Base-by-base conservation (phyloP, 2,888 invertebrate genomes). In the Drosophila borborema region DNA sequence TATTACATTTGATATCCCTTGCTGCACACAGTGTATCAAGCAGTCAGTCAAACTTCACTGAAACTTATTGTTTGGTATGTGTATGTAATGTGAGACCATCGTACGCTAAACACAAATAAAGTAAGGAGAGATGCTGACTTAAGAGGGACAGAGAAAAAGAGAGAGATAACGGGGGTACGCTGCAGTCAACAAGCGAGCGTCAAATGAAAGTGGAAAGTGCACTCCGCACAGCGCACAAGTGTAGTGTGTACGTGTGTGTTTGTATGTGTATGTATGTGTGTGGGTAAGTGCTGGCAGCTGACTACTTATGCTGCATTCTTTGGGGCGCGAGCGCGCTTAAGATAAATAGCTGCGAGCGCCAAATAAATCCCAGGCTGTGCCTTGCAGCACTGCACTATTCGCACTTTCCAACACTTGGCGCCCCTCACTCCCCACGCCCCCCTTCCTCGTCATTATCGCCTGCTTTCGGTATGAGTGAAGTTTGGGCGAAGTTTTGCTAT, bases 201-300 rank as follows among this genome's bases (percentile, higher is more conserved):
- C 74, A 85, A 87, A 88, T 85, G 86, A 89, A 84, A 84, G 87
- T 89, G 83, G 80, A 85, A 89, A 85, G 88, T 88, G 90, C 85
- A 89, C 85, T 87, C 72, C 68, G 74, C 70, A 74, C 71, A 76
- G 28, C 28, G 62, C 45, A 77, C 51, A 62, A 72, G 60, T 68
- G 72, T 75, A 72, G 31, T 48, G n/a, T n/a, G 8, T 23, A 8
- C 40, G 14, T 41, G 20, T 31, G 28, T 49, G 28, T n/a, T n/a
- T 49, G 56, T 59, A 28, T 55, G 31, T 46, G 4, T 9, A 20
- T 20, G 46, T 51, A 16, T 20, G 28, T 71, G 45, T 60, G 49
- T 48, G 56, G 65, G 48, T 38, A 77, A 61, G 67, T 58, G 68
- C 72, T 67, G 54, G 20, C 38, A 55, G 43, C 49, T 58, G 63